phyloP scores from a whole-genome alignment of 2,888 invertebrate genomes.

The Diarsia brunnea region DNA sequence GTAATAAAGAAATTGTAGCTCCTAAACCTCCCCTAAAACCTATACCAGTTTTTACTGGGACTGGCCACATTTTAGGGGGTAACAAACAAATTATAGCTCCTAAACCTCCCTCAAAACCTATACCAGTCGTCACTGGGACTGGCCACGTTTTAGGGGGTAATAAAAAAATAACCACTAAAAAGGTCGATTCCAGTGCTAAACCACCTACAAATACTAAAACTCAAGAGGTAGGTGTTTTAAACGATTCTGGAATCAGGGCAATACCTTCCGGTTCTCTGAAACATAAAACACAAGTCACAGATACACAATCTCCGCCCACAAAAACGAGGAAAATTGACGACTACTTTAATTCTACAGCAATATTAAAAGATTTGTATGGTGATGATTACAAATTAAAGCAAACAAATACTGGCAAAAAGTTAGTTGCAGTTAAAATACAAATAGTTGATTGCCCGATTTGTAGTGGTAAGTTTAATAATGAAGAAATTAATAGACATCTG shows the following conservation, averaged over 20 bases:
- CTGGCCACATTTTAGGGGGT: conserved; percentile 64
- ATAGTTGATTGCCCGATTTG: conserved; percentile 89
- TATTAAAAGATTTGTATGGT: conserved; percentile 86
- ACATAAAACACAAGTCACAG: conserved; percentile 69
- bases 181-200: conserved; percentile 19
- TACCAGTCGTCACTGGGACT: conserved; percentile 68
- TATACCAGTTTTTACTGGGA: conserved; percentile 67
- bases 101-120: conserved; percentile 29
- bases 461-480: conserved; percentile 74
- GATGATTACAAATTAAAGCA: conserved; percentile 78
- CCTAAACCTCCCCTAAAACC: conserved; percentile 37
- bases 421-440: conserved; percentile 71
- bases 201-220: conserved; percentile 21
- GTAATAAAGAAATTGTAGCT: conserved; percentile 55
- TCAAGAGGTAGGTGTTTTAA: background rate
- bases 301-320: conserved; percentile 73
- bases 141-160: conserved; percentile 72
- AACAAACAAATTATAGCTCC: conserved; percentile 58
- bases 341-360: conserved; percentile 80
- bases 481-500: conserved; percentile 84
- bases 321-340: conserved; percentile 86
- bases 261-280: conserved; percentile 67
- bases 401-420: conserved; percentile 70
- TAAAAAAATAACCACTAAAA: conserved; percentile 66
- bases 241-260: conserved; percentile 32